Base-by-base conservation (phyloP, 2,888 invertebrate species). In the Polietes domitor region DNA sequence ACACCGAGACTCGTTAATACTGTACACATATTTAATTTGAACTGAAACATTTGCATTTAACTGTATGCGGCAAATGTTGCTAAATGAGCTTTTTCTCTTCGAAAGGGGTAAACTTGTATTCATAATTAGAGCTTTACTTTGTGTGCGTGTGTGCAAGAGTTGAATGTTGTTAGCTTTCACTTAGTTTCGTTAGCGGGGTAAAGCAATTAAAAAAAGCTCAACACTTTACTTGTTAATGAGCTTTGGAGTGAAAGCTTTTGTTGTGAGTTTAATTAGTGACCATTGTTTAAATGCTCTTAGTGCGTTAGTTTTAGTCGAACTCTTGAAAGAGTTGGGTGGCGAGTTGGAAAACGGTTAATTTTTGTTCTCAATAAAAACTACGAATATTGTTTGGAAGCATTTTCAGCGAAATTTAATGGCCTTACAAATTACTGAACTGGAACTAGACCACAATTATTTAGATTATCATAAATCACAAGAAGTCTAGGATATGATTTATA, bases 1-100 rank as follows among this genome's bases (percentile, higher is more conserved):
- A n/a, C n/a, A n/a, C n/a, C 47, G 53, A 47, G 53, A 47, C 26
- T 75, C 43, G n/a, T 37, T 65, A 65, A 50, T 58, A 73, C 73
- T 73, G 73, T 73, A 73, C 58, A 61, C 15, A 17, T 68, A 15
- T 63, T 32, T 21, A 53, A 6, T 32, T 53, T 12, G 12, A 53
- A 32, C 28, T 19, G 15, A 43, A 68, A 68, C 21, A 19, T 41
- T 63, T 63, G 26, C 26, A 24, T 15, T 17, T 12, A 53, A 53
- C 53, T 72, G 72, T 32, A 12, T 10, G 17, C 53, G 37, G 15
- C 72, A 72, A 55, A 26, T 28, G 21, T 6, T 53, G 12, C 19
- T 2, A 21, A 43, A 26, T 41, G 32, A 71, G 71, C 50, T 47
- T 71, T 71, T 41, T 7, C 53, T 53, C n/a, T 53, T 19, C 9